A percentile compares a stretch with the other conserved stretches of the same genome.
Evolutionary conservation across 2,797 vertebrate genomes (phyloP).

Genomic region (Syngnathus rostellatus): DNA sequence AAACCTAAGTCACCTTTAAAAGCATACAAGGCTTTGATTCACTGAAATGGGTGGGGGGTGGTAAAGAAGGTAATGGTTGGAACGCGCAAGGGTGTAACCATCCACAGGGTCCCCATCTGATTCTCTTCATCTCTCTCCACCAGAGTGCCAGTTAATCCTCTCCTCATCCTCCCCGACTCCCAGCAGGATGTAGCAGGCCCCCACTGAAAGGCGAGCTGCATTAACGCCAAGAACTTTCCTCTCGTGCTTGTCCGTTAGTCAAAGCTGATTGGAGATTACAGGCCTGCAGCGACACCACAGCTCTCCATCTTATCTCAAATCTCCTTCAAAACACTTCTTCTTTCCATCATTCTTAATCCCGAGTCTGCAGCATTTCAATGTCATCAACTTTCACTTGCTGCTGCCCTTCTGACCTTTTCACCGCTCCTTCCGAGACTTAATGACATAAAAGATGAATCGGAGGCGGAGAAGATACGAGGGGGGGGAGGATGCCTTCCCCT

Average conservation of each 20-base stretch:
- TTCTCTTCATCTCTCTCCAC: conserved; percentile 61
- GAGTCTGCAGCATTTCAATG: conserved; percentile 47
- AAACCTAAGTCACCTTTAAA: conserved; percentile 8
- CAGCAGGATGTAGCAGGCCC: conserved; percentile 51
- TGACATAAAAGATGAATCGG: conserved; percentile 43
- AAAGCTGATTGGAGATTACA: conserved; percentile 71
- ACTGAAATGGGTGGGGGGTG: background rate
- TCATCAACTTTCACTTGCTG: conserved; percentile 46
- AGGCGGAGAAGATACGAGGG: conserved; percentile 8
- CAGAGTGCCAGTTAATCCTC: conserved; percentile 70
- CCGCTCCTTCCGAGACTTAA: conserved; percentile 34
- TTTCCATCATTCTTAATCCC: conserved; percentile 50
- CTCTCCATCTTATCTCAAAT: conserved; percentile 56
- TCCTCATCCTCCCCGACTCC: conserved; percentile 55
- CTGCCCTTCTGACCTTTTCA: conserved; percentile 32
- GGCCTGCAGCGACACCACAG: conserved; percentile 49
- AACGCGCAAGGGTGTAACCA: conserved; percentile 40
- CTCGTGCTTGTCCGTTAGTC: conserved; percentile 56
- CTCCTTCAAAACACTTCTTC: conserved; percentile 39
- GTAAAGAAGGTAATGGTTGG: conserved; percentile 22
- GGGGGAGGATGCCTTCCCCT: conserved; percentile 12
- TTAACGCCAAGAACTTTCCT: conserved; percentile 58
- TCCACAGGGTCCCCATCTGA: conserved; percentile 47
- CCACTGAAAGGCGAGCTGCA: conserved; percentile 59
- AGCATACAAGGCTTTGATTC: conserved; percentile 23